Percentiles rank a stretch among this genome's conserved stretches.
phyloP scores from a whole-genome alignment of 2,113 vertebrate species.

The Hydrochoerus hydrochaeris region DNA sequence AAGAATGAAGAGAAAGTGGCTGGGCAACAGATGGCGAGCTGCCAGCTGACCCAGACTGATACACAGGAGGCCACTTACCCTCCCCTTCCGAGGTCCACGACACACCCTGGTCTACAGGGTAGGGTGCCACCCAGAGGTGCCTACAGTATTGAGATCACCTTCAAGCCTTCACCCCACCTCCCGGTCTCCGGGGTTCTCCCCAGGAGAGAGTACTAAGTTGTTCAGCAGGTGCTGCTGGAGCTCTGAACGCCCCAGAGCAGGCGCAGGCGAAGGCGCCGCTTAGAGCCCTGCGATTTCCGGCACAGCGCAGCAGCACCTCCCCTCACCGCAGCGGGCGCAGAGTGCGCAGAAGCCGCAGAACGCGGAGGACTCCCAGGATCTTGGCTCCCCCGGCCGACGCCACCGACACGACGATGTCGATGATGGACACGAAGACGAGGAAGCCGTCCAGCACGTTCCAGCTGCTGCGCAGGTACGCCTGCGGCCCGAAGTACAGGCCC shows the following conservation, averaged over 20 bases:
- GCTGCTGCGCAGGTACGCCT: conserved; percentile 97
- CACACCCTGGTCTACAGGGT: neutral
- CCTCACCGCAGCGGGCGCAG: conserved; percentile 95
- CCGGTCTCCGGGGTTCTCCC: conserved; percentile 26
- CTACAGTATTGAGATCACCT: neutral
- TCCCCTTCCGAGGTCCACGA: neutral
- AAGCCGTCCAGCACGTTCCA: conserved; percentile 99
- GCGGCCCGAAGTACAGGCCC: conserved; percentile 95
- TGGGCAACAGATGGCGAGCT: neutral
- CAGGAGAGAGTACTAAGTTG: neutral
- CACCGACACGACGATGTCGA: conserved; percentile 98
- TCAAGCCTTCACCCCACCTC: neutral
- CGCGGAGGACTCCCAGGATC: conserved; percentile 96
- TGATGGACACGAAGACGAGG: conserved; percentile 97
- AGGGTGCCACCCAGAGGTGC: neutral
- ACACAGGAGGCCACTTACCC: neutral
- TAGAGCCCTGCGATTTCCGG: rapidly evolving
- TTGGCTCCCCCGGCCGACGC: conserved; percentile 96
- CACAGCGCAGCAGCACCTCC: neutral
- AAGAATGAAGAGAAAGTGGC: neutral
- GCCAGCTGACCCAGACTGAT: neutral
- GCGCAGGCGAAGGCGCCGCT: neutral
- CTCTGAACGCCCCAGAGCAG: conserved; percentile 46
- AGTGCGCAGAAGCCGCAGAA: conserved; percentile 95
- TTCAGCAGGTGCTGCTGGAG: conserved; percentile 61